Conservation (phyloP, 1,140 invertebrate species). For the Aleiodes sp. region DNA sequence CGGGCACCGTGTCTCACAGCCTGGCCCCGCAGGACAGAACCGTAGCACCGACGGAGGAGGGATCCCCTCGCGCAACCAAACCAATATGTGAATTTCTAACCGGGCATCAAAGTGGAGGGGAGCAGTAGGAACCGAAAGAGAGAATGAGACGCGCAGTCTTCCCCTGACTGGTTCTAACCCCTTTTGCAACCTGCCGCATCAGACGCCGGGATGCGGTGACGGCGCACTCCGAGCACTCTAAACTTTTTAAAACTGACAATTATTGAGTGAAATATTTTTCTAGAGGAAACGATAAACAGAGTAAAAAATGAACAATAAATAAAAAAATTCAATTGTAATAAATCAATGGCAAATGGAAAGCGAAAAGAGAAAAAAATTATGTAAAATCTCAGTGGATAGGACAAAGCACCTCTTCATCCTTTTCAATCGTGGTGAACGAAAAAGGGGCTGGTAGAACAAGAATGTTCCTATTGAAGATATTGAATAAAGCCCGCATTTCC, state of each 20-base stretch:
- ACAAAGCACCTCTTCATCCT: too few species aligned
- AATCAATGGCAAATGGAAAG: too few species aligned
- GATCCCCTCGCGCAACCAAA: conserved; percentile 24
- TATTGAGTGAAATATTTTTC: too few species aligned
- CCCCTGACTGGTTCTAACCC: conserved; percentile 35
- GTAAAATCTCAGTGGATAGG: too few species aligned
- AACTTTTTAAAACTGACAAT: too few species aligned
- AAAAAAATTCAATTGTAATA: too few species aligned
- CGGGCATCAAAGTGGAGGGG: background rate
- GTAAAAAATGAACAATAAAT: background rate
- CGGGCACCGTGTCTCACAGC: conserved; percentile 46
- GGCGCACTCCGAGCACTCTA: conserved; percentile 2
- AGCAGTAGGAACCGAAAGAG: conserved; percentile 29
- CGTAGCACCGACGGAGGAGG: conserved; percentile 35
- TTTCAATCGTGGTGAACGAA: too few species aligned
- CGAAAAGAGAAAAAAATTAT: too few species aligned
- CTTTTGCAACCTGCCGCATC: conserved; percentile 35
- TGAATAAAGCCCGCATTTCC: too few species aligned
- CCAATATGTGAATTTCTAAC: too few species aligned
- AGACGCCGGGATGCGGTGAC: background rate
- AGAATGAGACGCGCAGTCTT: conserved; percentile 24
- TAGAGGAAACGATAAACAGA: background rate
- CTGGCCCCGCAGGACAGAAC: conserved; percentile 43
- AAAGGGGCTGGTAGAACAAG: too few species aligned
- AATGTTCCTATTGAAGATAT: too few species aligned